Conservation (phyloP, 2,113 vertebrate species). For the Heptranchias perlo region DNA sequence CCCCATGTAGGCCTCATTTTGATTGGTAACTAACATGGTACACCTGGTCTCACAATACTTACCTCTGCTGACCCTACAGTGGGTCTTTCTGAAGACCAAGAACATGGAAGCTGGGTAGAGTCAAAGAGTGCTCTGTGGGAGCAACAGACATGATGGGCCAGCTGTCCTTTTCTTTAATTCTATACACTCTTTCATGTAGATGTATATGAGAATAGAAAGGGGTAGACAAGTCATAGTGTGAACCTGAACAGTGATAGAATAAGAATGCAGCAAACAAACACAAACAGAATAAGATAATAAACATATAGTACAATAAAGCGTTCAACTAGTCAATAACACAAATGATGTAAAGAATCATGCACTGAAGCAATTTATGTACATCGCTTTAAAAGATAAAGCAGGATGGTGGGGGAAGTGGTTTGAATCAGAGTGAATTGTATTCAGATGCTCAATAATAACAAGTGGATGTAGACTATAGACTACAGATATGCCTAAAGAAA, state of each 20-base stretch:
- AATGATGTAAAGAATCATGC: background rate
- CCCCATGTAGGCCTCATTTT: background rate
- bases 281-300: background rate
- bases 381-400: background rate
- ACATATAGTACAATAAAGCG: background rate
- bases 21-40: background rate
- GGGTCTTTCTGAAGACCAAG: background rate
- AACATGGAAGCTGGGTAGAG: background rate
- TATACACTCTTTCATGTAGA: background rate
- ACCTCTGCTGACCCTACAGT: background rate
- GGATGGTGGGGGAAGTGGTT: background rate
- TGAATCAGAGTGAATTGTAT: background rate
- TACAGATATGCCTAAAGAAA: background rate
- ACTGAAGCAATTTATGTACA: background rate
- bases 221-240: background rate
- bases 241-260: background rate
- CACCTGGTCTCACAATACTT: background rate
- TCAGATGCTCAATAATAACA: background rate
- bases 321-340: background rate
- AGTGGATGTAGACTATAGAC: background rate
- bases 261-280: background rate
- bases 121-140: background rate
- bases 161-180: background rate
- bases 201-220: background rate
- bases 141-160: background rate